Evolutionary conservation across 2,797 vertebrate genomes (phyloP).

Genomic region (Eleutherodactylus coqui): DNA sequence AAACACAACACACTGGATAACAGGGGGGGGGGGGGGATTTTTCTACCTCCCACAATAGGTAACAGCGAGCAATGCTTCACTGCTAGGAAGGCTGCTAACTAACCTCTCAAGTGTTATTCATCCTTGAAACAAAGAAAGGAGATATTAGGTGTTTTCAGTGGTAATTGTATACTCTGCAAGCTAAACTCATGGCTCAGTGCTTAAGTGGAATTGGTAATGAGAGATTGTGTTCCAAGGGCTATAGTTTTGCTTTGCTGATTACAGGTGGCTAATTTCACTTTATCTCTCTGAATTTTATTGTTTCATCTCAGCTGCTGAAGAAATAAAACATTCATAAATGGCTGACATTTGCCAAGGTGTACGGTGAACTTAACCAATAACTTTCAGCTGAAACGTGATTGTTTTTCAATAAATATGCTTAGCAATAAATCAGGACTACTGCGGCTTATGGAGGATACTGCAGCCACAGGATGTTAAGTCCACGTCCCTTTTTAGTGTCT

Average conservation of each 20-base stretch:
- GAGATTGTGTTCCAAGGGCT: constrained; percentile 34
- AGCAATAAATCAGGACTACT: constrained; percentile 3
- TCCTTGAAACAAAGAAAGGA: constrained; percentile 77
- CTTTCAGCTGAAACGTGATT: background rate
- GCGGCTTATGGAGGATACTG: background rate
- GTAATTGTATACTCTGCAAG: constrained; percentile 70
- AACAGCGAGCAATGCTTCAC: constrained; percentile 80
- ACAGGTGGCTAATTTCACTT: constrained; percentile 62
- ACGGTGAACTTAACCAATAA: background rate
- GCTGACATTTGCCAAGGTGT: constrained; percentile 14
- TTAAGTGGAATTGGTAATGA: constrained; percentile 55
- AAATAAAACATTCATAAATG: constrained; percentile 20
- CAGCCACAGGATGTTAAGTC: background rate
- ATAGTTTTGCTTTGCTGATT: constrained; percentile 44
- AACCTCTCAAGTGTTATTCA: constrained; percentile 75
- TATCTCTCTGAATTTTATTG: constrained; percentile 49
- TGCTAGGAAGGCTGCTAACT: constrained; percentile 71
- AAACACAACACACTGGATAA: constrained; percentile 85
- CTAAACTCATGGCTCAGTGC: constrained; percentile 63
- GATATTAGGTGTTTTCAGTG: constrained; percentile 69
- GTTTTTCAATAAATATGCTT: constrained; percentile 2
- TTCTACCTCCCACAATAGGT: constrained; percentile 82
- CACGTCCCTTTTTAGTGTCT: background rate
- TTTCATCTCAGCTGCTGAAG: constrained; percentile 21
- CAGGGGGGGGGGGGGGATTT: constrained; percentile 80